Evolutionary conservation across 2,888 invertebrate species (phyloP).

Genomic region (Euzophera pinguis): DNA sequence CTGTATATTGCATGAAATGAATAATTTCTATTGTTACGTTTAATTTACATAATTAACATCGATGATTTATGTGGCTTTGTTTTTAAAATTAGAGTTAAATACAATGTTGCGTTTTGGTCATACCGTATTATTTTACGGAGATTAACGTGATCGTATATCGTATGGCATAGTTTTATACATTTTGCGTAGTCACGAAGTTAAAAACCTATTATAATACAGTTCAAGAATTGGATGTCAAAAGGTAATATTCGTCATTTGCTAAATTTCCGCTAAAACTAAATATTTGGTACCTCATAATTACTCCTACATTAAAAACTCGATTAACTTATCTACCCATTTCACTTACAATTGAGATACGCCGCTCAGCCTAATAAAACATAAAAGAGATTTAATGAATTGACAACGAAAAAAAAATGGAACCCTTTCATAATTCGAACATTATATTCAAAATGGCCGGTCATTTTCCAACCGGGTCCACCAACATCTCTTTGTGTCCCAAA

Average conservation of each 20-base stretch:
- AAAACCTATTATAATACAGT: too few relatives aligned
- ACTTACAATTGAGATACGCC: background rate
- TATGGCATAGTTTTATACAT: too few relatives aligned
- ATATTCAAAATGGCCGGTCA: slow-evolving; percentile 8
- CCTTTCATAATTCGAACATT: slow-evolving; percentile 1
- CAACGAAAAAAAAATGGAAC: background rate
- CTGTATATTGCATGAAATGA: background rate
- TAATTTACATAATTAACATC: background rate
- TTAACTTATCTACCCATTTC: too few relatives aligned
- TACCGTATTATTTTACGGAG: too few relatives aligned
- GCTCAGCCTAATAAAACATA: background rate
- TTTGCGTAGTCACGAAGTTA: too few relatives aligned
- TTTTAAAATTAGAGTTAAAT: background rate
- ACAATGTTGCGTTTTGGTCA: background rate
- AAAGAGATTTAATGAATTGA: background rate
- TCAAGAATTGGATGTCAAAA: too few relatives aligned
- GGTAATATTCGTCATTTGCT: too few relatives aligned
- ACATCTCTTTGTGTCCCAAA: slow-evolving; percentile 6
- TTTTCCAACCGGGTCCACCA: background rate
- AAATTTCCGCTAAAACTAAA: too few relatives aligned
- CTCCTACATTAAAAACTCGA: too few relatives aligned
- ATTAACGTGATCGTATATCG: too few relatives aligned
- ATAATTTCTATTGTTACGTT: background rate
- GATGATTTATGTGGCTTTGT: background rate
- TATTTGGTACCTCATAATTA: too few relatives aligned